Conservation (phyloP, 2,797 vertebrate species). For the Salarias fasciatus region DNA sequence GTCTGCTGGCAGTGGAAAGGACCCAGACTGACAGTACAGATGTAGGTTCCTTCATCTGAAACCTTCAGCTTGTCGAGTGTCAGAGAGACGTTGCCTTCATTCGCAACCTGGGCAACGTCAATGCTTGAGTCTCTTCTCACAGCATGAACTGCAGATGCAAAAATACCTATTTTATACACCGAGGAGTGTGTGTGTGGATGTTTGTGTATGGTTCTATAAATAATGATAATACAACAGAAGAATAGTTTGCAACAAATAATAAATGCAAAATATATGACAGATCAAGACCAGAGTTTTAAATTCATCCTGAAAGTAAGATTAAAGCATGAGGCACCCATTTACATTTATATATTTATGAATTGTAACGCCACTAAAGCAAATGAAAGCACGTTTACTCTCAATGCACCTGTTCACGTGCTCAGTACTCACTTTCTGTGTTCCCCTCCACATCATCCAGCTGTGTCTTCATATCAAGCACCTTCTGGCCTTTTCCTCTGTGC, state of each 20-base stretch:
- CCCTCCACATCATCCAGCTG: slow-evolving; percentile 55
- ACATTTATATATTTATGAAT: no score
- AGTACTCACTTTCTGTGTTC: slow-evolving; percentile 62
- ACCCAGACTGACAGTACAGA: slow-evolving; percentile 81
- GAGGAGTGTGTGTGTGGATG: no score
- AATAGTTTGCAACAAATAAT: no score
- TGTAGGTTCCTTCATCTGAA: slow-evolving; percentile 84
- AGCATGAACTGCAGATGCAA: slow-evolving; percentile 54
- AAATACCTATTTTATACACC: neutral
- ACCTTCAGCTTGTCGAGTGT: slow-evolving; percentile 76
- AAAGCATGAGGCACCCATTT: no score
- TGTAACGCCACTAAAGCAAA: no score
- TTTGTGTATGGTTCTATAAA: no score
- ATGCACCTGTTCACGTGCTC: slow-evolving; percentile 7
- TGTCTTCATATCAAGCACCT: slow-evolving; percentile 71
- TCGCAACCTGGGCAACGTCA: slow-evolving; percentile 57
- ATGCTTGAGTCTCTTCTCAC: slow-evolving; percentile 70
- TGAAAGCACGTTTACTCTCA: no score
- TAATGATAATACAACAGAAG: no score
- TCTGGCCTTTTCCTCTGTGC: slow-evolving; percentile 82
- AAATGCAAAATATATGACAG: no score
- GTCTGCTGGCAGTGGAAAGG: slow-evolving; percentile 83
- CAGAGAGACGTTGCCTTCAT: slow-evolving; percentile 80
- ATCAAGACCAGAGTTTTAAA: no score
- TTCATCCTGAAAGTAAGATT: no score